A percentile compares a stretch with the other conserved stretches of the same genome.
phyloP scores from a whole-genome alignment of 2,888 invertebrate genomes.

The Synergus itoensis region DNA sequence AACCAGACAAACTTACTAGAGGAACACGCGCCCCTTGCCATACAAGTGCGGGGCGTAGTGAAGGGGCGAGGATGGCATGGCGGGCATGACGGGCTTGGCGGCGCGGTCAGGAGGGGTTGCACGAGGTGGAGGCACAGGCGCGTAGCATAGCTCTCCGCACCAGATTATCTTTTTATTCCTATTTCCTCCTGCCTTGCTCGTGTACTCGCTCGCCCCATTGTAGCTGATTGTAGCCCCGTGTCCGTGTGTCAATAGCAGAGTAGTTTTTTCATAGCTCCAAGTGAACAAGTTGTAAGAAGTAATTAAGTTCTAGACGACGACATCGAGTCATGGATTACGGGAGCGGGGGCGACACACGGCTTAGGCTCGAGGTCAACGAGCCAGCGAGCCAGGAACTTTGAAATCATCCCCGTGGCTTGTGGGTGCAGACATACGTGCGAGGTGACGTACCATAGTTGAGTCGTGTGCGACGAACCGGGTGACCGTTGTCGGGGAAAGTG shows the following conservation, averaged over 20 bases:
- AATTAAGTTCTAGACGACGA: constrained; percentile 2
- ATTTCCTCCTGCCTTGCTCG: constrained; percentile 28
- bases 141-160: constrained; percentile 45
- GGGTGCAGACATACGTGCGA: not conserved
- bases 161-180: constrained; percentile 47
- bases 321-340: constrained; percentile 10
- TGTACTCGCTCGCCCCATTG: constrained; percentile 16
- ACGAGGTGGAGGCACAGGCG: constrained; percentile 41
- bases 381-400: not conserved
- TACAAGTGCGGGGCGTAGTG: constrained; percentile 37
- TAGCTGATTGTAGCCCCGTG: constrained; percentile 26
- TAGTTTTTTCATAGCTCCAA: not conserved
- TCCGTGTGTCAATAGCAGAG: constrained; percentile 36
- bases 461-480: constrained; percentile 46
- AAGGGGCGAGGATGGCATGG: constrained; percentile 15
- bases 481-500: constrained; percentile 53
- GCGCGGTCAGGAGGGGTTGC: constrained; percentile 10
- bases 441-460: constrained; percentile 46
- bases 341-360: not conserved
- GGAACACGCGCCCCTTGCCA: no score
- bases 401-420: constrained; percentile 10
- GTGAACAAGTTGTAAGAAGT: not conserved
- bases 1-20: no score
- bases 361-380: constrained; percentile 27
- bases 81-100: no score